A percentile compares a stretch with the other conserved stretches of the same genome.
Evolutionary conservation across 2,888 invertebrate genomes (phyloP).

Genomic region (Stomorhina lunata): DNA sequence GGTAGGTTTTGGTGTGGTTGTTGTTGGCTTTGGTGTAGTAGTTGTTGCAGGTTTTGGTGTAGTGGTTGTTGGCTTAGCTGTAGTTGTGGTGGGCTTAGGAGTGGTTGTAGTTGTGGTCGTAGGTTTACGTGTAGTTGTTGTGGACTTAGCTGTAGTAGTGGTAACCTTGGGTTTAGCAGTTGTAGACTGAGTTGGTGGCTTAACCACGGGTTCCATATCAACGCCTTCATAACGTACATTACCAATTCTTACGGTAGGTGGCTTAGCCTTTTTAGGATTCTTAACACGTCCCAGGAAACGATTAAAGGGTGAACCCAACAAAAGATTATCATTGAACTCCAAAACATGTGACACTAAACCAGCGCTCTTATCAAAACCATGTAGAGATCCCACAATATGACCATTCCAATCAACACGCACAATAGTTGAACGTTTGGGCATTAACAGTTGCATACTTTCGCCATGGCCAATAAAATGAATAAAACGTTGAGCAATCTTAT

Average conservation of each 20-base stretch:
- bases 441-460: slow-evolving; percentile 75
- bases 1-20: slow-evolving; percentile 68
- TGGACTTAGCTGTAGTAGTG: slow-evolving; percentile 64
- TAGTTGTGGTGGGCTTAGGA: slow-evolving; percentile 67
- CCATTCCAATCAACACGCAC: slow-evolving; percentile 87
- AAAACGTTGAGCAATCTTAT: slow-evolving; percentile 83
- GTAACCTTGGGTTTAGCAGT: slow-evolving; percentile 71
- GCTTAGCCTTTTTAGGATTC: slow-evolving; percentile 76
- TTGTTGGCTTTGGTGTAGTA: slow-evolving; percentile 67
- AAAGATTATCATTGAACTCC: slow-evolving; percentile 84
- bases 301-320: slow-evolving; percentile 86
- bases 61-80: too few relatives aligned
- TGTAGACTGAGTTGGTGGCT: slow-evolving; percentile 68
- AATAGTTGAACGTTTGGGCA: slow-evolving; percentile 82
- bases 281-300: slow-evolving; percentile 85
- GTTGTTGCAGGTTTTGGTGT: too few relatives aligned
- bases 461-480: slow-evolving; percentile 86
- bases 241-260: slow-evolving; percentile 73
- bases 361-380: slow-evolving; percentile 83
- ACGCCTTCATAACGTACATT: slow-evolving; percentile 77
- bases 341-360: slow-evolving; percentile 84
- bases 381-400: slow-evolving; percentile 85
- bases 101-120: slow-evolving; percentile 65
- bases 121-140: too few relatives aligned
- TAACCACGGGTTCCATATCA: slow-evolving; percentile 73